These are phyloP conservation scores for Pissodes strobi DNA, from an alignment of 1,140 invertebrate species.

Conservation along the genomic window DNA sequence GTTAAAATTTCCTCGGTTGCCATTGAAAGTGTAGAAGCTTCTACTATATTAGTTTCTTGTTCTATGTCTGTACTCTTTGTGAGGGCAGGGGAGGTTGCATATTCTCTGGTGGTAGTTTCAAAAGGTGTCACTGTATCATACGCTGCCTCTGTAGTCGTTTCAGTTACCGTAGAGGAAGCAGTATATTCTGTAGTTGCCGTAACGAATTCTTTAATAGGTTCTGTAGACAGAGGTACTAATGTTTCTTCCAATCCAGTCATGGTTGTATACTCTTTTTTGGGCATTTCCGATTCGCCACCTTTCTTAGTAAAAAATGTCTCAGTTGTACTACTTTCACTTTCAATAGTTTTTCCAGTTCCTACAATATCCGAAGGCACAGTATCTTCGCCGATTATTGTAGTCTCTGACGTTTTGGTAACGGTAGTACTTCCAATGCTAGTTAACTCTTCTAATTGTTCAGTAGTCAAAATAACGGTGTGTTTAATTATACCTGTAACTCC, in stretches of 20 bases:
- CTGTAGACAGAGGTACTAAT: neutral
- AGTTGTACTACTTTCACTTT: no score
- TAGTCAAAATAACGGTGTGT: conserved; percentile 19
- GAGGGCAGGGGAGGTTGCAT: no score
- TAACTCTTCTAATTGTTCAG: conserved; percentile 23
- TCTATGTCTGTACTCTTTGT: neutral
- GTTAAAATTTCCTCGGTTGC: no score
- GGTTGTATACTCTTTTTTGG: neutral
- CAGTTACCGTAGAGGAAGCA: neutral
- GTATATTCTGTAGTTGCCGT: neutral
- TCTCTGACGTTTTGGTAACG: neutral
- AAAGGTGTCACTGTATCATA: neutral
- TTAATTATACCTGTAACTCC: no score
- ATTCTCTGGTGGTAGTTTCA: neutral
- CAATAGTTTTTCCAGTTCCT: no score
- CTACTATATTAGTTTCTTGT: no score
- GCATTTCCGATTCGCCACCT: no score
- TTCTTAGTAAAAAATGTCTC: neutral
- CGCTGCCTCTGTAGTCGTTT: neutral
- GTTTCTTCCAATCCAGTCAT: neutral
- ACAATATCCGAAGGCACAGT: conserved; percentile 1
- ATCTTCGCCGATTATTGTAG: no score
- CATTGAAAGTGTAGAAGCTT: no score
- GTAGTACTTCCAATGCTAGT: conserved; percentile 14
- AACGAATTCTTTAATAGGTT: neutral